A percentile compares a stretch with the other conserved stretches of the same genome.
Evolutionary conservation across 2,797 vertebrate genomes (phyloP).

Genomic region (Pseudotriccus pelzelni): DNA sequence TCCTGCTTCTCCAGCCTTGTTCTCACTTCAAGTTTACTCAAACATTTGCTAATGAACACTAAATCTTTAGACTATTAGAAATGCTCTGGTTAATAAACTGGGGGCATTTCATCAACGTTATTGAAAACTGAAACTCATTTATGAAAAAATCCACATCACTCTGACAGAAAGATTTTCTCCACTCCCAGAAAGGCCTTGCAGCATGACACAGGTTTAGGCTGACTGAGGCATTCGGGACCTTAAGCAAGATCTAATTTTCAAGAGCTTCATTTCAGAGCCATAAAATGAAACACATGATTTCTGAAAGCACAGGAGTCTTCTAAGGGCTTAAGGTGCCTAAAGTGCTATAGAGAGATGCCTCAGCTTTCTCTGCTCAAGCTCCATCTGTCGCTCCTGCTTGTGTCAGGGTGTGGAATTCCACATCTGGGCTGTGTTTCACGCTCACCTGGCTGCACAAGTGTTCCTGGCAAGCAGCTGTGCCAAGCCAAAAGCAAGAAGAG

Average conservation of each 20-base stretch:
- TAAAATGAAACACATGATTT: neutral
- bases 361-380: neutral
- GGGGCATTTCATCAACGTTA: neutral
- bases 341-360: neutral
- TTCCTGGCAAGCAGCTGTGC: neutral
- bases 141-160: neutral
- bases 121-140: neutral
- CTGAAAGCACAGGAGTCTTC: neutral
- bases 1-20: neutral
- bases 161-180: neutral
- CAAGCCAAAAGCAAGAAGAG: neutral
- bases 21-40: neutral
- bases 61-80: conserved; percentile 19
- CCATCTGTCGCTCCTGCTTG: neutral
- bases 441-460: neutral
- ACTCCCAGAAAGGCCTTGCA: neutral
- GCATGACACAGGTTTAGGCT: neutral
- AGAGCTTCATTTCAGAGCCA: neutral
- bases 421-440: neutral
- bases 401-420: neutral
- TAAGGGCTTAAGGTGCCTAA: too few species aligned
- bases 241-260: neutral
- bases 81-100: conserved; percentile 22
- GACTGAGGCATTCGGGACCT: neutral
- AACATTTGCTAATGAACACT: conserved; percentile 28